These are phyloP conservation scores for Drosophila paranaensis DNA, from an alignment of 2,888 invertebrate genomes.

Conservation along the genomic window DNA sequence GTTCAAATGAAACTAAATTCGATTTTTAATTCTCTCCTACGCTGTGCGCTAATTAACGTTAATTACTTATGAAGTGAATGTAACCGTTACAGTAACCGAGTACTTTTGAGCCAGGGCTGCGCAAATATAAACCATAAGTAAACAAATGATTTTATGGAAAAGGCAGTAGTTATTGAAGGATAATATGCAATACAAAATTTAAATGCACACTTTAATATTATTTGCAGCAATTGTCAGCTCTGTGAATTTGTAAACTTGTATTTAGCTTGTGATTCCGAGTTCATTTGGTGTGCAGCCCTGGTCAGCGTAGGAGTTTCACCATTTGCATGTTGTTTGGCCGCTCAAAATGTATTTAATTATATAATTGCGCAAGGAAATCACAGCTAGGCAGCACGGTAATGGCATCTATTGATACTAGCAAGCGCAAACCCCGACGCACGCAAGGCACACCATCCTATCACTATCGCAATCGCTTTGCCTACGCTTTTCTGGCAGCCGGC, in stretches of 20 bases:
- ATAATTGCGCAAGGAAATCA: constrained; percentile 35
- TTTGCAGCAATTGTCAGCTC: not conserved
- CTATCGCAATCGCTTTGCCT: constrained; percentile 86
- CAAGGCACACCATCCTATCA: constrained; percentile 88
- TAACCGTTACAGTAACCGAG: constrained; percentile 19
- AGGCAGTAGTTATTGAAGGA: not conserved
- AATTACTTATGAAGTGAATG: constrained; percentile 46
- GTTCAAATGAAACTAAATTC: constrained; percentile 66
- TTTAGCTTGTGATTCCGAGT: not conserved
- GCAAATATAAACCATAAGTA: not conserved
- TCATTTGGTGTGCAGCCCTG: constrained; percentile 34
- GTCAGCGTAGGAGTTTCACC: constrained; percentile 1
- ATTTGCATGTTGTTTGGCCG: constrained; percentile 16
- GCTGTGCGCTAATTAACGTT: constrained; percentile 64
- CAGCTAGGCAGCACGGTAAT: constrained; percentile 57
- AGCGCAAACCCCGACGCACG: constrained; percentile 88
- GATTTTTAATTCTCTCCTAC: constrained; percentile 66
- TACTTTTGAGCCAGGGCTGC: constrained; percentile 30
- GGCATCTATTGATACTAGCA: constrained; percentile 85
- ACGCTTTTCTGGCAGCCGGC: constrained; percentile 85
- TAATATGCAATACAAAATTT: not conserved
- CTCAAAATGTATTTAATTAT: constrained; percentile 57
- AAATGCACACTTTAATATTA: not conserved
- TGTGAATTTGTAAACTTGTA: not conserved
- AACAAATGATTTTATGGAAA: not conserved